Conservation (phyloP, 2,888 invertebrate species). For the Loripinus fragilis region DNA sequence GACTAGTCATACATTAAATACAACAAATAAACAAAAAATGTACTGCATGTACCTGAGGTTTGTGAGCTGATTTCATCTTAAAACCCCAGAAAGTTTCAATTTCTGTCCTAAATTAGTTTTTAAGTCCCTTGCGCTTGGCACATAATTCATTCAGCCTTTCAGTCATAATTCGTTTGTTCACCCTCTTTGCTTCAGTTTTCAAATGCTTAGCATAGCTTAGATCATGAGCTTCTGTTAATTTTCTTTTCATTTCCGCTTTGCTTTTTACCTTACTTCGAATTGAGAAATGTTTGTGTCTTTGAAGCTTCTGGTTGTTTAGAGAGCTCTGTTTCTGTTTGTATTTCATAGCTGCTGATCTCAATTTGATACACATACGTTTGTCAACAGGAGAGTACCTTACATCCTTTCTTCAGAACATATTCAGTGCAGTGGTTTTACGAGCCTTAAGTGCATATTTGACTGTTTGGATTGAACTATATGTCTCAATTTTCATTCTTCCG, state of each 20-base stretch:
- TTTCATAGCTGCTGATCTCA: constrained; percentile 22
- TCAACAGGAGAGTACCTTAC: constrained; percentile 8
- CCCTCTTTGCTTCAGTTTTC: too few species aligned
- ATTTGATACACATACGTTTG: constrained; percentile 21
- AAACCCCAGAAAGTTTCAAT: too few species aligned
- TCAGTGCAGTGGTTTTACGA: constrained; percentile 11
- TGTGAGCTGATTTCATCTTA: too few species aligned
- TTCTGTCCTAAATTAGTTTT: too few species aligned
- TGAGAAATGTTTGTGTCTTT: not conserved
- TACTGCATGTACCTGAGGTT: too few species aligned
- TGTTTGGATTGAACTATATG: constrained; percentile 30
- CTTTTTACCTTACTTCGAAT: not conserved
- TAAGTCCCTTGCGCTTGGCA: too few species aligned
- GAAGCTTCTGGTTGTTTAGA: not conserved
- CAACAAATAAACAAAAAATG: too few species aligned
- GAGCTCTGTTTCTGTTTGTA: constrained; percentile 28
- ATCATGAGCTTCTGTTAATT: too few species aligned
- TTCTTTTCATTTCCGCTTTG: not conserved
- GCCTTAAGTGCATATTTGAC: constrained; percentile 26
- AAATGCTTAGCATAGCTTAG: too few species aligned
- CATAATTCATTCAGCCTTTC: too few species aligned
- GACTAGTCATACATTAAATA: too few species aligned
- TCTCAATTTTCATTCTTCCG: constrained; percentile 26
- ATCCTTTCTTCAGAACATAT: constrained; percentile 8
- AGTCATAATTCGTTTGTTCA: too few species aligned